Evolutionary conservation across 2,113 vertebrate species (phyloP), one percentile per base, ranked within the genome.

Genomic region (Philantomba maxwellii): DNA sequence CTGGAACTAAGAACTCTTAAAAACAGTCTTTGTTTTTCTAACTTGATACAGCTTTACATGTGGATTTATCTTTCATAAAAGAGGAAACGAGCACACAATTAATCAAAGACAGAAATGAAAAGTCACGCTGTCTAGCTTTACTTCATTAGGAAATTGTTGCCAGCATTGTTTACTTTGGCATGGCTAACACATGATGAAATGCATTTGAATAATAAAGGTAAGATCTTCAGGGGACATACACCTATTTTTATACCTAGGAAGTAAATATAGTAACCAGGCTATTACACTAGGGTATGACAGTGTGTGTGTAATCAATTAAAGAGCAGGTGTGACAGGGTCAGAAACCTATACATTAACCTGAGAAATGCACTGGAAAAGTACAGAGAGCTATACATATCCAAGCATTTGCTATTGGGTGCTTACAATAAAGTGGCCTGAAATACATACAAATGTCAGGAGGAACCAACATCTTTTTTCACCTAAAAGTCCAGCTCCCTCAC

Each of bases 31-130:
- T 98, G 97, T 97, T 96, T 98, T 97, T 93, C 94, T 96, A 92
- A 90, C 57, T 81, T 91, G 82, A 87, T 81, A 60, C 89, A 97
- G 90, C 92, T 98, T 97, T 97, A 97, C 75, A 87, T 95, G 95
- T 96, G 93, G 62, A 98, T 98, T 98, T 98, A 97, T 98, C 98
- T 98, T 97, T 96, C 97, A 97, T 96, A 83, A 98, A 98, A 94
- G 92, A 98, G 91, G 73, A 97, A 84, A 98, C 33, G 93, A 97
- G 89, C 96, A 97, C 81, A 96, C 92, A 98, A 98, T 99, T 98
- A 98, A 98, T 98, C 98, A 98, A 95, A 88, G 95, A 97, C 97
- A 97, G 95, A 98, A 97, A 97, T 95, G 95, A 98, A 98, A 97
- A 98, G 96, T 89, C 96, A 89, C 47, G 77, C 92, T 97, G 96